Base-by-base conservation (phyloP, 2,797 vertebrate genomes). In the Microchirus variegatus region DNA sequence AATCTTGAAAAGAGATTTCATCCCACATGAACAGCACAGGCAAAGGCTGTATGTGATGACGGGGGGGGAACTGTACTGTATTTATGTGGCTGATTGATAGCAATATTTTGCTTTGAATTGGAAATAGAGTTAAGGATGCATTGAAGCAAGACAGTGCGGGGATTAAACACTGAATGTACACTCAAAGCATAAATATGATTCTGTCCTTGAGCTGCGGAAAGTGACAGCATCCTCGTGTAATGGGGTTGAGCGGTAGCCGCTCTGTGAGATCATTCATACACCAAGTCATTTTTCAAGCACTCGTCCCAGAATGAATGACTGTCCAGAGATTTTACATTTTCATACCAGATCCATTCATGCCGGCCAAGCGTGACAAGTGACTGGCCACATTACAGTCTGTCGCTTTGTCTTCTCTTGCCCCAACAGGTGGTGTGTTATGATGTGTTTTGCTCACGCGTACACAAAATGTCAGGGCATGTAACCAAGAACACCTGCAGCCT, bases 401-500 rank as follows among this genome's bases (percentile, higher is more conserved):
- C 7, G 31, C 31, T 31, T 31, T 65, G 53, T 69, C 53, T 53
- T 68, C 57, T 66, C 49, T 53, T 17, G 54, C 67, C 54, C 61
- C 48, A 81, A 82, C 83, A 86, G 84, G 86, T 89, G 88, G 66
- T 62, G 70, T 75, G 78, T 78, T 75, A 80, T 82, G 64, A 80
- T 80, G 65, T 53, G 63, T 67, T 87, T 66, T 62, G 67, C 55
- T 73, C 63, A 58, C 73, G 55, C 46, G 38, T 75, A 59, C 52
- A 53, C 48, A 19, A 18, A 70, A 60, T 78, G 22, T 1, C 41
- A 54, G 62, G 58, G 47, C 59, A 63, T 63, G 70, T 75, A 73
- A 88, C 76, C 52, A 73, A 74, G 70, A 85, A 84, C 88, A 90
- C 85, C 83, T 90, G 85, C 73, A 73, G 72, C 63, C 78, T 59